Percentiles rank a stretch among this genome's conserved stretches.
Conservation (phyloP, 1,140 invertebrate species). For the Temnothorax longispinosus region DNA sequence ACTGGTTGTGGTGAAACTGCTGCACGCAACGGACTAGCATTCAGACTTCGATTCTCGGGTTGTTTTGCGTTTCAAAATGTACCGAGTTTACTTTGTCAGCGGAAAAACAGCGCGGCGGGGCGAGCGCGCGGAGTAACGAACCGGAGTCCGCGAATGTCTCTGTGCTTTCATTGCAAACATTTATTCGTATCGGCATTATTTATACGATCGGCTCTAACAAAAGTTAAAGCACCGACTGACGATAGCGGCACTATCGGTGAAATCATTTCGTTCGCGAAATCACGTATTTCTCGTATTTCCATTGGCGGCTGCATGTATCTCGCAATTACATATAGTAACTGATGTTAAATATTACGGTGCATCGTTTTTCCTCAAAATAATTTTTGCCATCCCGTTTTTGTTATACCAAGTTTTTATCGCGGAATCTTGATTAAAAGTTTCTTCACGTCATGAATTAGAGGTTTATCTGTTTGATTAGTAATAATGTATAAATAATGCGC, state of each 20-base stretch:
- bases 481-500: neutral
- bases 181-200: slow-evolving; percentile 54
- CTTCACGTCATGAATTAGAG: neutral
- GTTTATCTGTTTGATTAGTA: neutral
- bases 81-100: slow-evolving; percentile 47
- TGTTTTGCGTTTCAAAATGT: slow-evolving; percentile 43
- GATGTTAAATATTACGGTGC: neutral
- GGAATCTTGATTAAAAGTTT: neutral
- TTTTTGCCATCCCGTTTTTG: neutral
- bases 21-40: slow-evolving; percentile 27
- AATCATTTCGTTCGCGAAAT: slow-evolving; percentile 6
- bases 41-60: slow-evolving; percentile 21
- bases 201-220: slow-evolving; percentile 25
- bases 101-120: slow-evolving; percentile 22
- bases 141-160: slow-evolving; percentile 17
- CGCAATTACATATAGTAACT: neutral
- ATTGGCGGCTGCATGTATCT: neutral
- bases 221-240: slow-evolving; percentile 16
- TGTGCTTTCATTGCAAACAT: slow-evolving; percentile 49
- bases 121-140: slow-evolving; percentile 13
- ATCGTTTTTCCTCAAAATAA: neutral
- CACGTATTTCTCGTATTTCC: neutral
- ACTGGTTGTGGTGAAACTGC: neutral
- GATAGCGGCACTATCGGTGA: neutral
- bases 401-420: neutral